Conservation (phyloP, 2,113 vertebrate genomes). For the Struthidea cinerea region DNA sequence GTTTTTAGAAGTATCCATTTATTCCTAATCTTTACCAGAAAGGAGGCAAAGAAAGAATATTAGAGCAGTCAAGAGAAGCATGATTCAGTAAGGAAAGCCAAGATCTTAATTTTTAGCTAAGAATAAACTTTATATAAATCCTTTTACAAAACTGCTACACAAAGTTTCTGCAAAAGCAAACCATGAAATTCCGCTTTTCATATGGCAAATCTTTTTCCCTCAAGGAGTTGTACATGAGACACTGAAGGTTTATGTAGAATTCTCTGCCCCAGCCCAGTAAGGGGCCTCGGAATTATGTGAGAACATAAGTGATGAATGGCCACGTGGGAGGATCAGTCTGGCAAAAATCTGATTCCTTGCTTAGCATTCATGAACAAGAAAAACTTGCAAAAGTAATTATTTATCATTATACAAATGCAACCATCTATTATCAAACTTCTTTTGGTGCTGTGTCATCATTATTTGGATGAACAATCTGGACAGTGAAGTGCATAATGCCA, state of each 20-base stretch:
- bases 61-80: background rate
- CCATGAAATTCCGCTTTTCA: background rate
- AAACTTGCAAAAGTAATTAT: background rate
- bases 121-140: background rate
- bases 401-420: background rate
- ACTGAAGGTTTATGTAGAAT: background rate
- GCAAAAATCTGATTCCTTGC: background rate
- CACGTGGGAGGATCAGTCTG: rapidly evolving
- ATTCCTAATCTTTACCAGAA: background rate
- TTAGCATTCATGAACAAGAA: background rate
- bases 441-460: background rate
- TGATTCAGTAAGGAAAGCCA: background rate
- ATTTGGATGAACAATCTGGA: background rate
- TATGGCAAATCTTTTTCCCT: background rate
- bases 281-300: background rate
- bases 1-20: background rate
- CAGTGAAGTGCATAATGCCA: background rate
- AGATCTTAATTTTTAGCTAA: background rate
- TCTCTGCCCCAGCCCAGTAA: background rate
- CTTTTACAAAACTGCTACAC: background rate
- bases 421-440: background rate
- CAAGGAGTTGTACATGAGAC: background rate
- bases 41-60: background rate
- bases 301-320: background rate
- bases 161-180: background rate